Evolutionary conservation across 2,797 vertebrate species (phyloP).

Genomic region (Trachurus trachurus): DNA sequence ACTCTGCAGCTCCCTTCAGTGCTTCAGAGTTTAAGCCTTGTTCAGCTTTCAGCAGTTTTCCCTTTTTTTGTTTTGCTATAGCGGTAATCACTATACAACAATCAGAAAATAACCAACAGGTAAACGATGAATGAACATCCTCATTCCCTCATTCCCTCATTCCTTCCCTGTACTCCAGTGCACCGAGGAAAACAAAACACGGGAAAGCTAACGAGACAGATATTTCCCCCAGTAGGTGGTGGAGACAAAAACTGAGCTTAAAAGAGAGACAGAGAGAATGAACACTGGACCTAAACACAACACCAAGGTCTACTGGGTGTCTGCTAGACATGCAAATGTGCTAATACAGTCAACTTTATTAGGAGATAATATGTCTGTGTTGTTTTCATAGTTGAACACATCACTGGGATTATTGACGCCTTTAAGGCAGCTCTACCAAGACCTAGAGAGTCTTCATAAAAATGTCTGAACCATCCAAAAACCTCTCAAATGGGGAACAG

Average conservation of each 20-base stretch:
- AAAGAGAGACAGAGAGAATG: too few relatives aligned
- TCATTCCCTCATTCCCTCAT: too few relatives aligned
- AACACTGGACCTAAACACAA: neutral
- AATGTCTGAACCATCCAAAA: slow-evolving; percentile 26
- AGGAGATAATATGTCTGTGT: neutral
- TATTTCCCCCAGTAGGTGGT: neutral
- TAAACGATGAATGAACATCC: too few relatives aligned
- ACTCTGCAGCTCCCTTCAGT: neutral
- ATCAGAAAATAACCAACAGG: too few relatives aligned
- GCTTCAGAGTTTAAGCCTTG: too few relatives aligned
- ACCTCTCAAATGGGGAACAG: slow-evolving; percentile 23
- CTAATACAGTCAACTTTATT: neutral
- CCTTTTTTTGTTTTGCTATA: too few relatives aligned
- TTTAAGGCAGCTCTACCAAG: neutral
- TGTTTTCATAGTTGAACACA: neutral
- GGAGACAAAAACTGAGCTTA: neutral
- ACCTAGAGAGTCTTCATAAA: neutral
- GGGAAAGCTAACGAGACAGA: neutral
- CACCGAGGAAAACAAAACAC: too few relatives aligned
- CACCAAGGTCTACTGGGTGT: neutral
- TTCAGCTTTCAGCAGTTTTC: neutral
- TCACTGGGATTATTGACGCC: neutral
- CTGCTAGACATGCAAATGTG: neutral
- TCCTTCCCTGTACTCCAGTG: too few relatives aligned
- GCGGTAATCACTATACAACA: too few relatives aligned